A percentile compares a stretch with the other conserved stretches of the same genome.
These are phyloP conservation scores for Dryococelus australis DNA, from an alignment of 2,888 invertebrate genomes.

Conservation along the genomic window DNA sequence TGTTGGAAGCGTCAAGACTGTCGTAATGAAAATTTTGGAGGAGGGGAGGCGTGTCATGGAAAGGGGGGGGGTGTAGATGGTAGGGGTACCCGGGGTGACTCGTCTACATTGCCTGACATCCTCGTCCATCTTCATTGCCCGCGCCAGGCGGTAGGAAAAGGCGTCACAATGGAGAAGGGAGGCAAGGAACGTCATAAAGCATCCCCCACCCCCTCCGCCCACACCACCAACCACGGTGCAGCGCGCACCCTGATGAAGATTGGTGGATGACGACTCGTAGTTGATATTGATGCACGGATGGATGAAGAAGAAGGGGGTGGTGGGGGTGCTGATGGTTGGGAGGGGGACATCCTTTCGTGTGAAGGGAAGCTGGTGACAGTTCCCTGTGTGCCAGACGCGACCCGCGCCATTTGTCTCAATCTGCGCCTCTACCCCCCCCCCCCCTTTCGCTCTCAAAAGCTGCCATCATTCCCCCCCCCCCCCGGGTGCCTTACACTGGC, in stretches of 20 bases:
- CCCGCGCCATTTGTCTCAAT: conserved; percentile 43
- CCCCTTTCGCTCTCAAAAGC: too few species aligned
- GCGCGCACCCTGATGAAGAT: neutral
- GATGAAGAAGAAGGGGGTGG: too few species aligned
- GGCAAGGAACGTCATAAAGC: neutral
- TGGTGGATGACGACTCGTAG: conserved; percentile 6
- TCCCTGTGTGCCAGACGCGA: neutral
- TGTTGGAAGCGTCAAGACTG: neutral
- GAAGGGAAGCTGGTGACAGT: conserved; percentile 10
- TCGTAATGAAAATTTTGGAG: neutral
- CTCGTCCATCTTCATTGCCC: conserved; percentile 13
- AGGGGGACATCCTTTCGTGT: neutral
- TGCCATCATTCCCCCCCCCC: too few species aligned
- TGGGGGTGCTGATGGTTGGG: neutral
- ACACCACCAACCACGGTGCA: neutral
- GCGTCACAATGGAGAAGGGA: neutral
- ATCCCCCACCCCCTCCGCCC: neutral
- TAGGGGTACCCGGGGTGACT: neutral
- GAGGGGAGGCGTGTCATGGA: too few species aligned
- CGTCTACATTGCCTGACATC: neutral
- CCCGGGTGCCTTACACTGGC: too few species aligned
- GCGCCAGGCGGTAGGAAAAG: neutral
- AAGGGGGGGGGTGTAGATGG: too few species aligned
- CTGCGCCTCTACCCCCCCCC: conserved; percentile 36
- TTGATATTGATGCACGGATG: neutral